These are phyloP conservation scores for Coelogynopora nodosa DNA, from an alignment of 2,888 invertebrate genomes.

Conservation along the genomic window DNA sequence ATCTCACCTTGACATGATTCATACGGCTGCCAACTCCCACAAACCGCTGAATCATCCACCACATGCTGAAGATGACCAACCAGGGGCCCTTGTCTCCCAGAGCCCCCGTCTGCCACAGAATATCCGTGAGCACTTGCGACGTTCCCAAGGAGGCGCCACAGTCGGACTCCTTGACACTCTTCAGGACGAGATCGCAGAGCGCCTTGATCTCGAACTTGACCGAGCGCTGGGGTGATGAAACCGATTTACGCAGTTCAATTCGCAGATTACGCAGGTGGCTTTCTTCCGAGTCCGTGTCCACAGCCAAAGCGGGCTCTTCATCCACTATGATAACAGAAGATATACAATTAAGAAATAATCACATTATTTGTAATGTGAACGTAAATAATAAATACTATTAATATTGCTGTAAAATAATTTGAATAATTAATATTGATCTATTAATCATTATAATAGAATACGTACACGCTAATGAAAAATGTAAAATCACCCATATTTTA, in stretches of 20 bases:
- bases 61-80: slow-evolving; percentile 16
- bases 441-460: too few relatives aligned
- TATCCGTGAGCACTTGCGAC: background rate
- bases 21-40: background rate
- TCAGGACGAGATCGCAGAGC: background rate
- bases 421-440: too few relatives aligned
- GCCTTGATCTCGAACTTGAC: background rate
- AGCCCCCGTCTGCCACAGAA: background rate
- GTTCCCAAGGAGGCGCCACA: background rate
- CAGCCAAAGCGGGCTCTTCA: too few relatives aligned
- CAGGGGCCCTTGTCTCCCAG: background rate
- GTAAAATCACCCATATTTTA: too few relatives aligned
- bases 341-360: too few relatives aligned
- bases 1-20: background rate
- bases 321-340: too few relatives aligned
- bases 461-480: too few relatives aligned
- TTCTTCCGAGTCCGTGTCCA: too few relatives aligned
- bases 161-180: background rate
- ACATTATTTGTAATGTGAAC: too few relatives aligned
- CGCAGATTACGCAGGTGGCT: too few relatives aligned
- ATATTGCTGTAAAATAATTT: too few relatives aligned
- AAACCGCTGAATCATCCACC: slow-evolving; percentile 1
- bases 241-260: background rate
- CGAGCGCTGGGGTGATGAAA: background rate
- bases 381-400: too few relatives aligned